Evolutionary conservation across 2,888 invertebrate genomes (phyloP).

Genomic region (Andrena fulva): DNA sequence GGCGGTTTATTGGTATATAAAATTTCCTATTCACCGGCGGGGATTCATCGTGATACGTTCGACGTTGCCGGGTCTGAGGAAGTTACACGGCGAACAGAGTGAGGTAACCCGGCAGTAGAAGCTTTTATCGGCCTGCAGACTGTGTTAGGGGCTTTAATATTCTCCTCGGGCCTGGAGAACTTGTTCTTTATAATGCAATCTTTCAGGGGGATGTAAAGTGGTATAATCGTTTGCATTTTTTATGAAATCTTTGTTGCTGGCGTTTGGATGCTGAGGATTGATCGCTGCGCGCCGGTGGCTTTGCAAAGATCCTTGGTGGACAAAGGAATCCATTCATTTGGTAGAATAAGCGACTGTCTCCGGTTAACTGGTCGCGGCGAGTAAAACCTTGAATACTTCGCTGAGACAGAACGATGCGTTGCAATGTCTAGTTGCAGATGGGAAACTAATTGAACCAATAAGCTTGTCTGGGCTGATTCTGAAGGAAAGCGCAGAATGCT

Average conservation of each 20-base stretch:
- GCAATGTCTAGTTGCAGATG: neutral
- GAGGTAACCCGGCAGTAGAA: neutral
- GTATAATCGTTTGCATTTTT: neutral
- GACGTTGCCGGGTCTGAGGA: constrained; percentile 8
- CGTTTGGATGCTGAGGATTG: neutral
- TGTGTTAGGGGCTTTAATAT: constrained; percentile 2
- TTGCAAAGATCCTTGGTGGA: too few relatives aligned
- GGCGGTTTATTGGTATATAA: constrained; percentile 44
- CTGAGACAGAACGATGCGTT: neutral
- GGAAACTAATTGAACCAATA: constrained; percentile 2
- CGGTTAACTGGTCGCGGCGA: neutral
- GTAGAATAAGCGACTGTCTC: too few relatives aligned
- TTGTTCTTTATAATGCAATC: constrained; percentile 6
- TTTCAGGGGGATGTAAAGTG: neutral
- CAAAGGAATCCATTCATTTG: neutral
- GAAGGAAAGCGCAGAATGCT: constrained; percentile 8
- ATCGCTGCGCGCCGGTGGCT: neutral
- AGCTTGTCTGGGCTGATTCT: neutral
- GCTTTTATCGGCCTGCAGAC: neutral
- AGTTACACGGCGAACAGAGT: constrained; percentile 3
- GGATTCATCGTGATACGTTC: constrained; percentile 18
- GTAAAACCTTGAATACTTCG: neutral
- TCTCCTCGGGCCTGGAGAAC: neutral
- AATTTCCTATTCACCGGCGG: constrained; percentile 36
- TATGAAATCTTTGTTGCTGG: neutral